Percentiles rank a stretch among this genome's conserved stretches.
Conservation (phyloP, 2,113 vertebrate species). For the Anarhynchus alexandrinus region DNA sequence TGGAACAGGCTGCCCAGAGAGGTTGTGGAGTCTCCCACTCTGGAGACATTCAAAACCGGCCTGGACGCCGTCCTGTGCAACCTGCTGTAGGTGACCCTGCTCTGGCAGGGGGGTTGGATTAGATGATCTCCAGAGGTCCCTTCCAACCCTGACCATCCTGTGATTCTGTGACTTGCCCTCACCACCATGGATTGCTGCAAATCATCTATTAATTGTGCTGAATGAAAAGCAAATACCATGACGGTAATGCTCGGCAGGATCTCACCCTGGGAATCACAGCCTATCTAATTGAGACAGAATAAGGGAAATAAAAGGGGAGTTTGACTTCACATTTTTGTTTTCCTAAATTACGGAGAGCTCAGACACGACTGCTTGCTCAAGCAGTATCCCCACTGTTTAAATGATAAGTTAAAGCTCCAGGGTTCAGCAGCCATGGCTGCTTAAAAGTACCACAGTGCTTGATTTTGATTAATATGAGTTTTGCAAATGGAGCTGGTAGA, state of each 20-base stretch:
- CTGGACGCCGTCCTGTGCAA: too few relatives aligned
- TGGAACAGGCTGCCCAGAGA: too few relatives aligned
- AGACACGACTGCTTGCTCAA: background rate
- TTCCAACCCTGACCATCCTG: too few relatives aligned
- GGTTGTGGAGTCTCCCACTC: too few relatives aligned
- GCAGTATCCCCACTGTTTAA: background rate
- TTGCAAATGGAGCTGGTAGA: background rate
- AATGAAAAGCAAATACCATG: background rate
- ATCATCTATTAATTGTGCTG: background rate
- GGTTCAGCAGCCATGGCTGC: background rate
- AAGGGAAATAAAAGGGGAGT: background rate
- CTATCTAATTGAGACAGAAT: slow-evolving; percentile 7
- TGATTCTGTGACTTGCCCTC: background rate
- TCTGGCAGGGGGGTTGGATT: too few relatives aligned
- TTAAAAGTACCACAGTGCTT: background rate
- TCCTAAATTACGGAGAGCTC: background rate
- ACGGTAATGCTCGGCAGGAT: background rate
- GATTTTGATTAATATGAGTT: background rate
- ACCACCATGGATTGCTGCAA: background rate
- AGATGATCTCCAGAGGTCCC: too few relatives aligned
- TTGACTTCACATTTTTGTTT: background rate
- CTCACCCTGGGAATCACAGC: background rate
- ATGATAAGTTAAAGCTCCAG: background rate
- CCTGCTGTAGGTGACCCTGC: too few relatives aligned
- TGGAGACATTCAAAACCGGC: too few relatives aligned